A percentile compares a stretch with the other conserved stretches of the same genome.
Evolutionary conservation across 1,140 invertebrate species (phyloP).

Genomic region (Drosophila pachea): DNA sequence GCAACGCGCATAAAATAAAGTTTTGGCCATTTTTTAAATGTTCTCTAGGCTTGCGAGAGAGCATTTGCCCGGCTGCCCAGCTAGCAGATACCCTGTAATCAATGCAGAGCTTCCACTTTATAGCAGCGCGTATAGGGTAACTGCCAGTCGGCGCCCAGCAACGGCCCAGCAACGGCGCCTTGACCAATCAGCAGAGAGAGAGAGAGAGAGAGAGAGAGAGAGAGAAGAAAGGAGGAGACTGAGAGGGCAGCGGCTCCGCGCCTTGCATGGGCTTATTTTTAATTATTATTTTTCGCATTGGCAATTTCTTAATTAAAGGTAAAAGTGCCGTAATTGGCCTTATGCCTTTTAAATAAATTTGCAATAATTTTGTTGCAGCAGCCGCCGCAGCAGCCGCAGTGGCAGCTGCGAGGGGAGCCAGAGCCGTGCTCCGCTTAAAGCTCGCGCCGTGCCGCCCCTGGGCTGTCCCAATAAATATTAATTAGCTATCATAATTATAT

Average conservation of each 20-base stretch:
- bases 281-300: slow-evolving; percentile 75
- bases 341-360: slow-evolving; percentile 70
- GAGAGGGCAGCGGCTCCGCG: no score
- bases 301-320: slow-evolving; percentile 70
- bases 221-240: no score
- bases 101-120: no score
- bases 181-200: slow-evolving; percentile 25
- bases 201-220: background rate
- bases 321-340: slow-evolving; percentile 57
- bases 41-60: background rate
- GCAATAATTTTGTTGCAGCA: slow-evolving; percentile 57
- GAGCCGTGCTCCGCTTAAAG: no score
- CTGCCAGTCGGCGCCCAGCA: background rate
- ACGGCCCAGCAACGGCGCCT: no score
- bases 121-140: background rate
- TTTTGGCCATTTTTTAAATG: slow-evolving; percentile 40
- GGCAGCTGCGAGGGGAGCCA: slow-evolving; percentile 1
- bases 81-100: slow-evolving; percentile 1
- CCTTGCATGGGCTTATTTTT: slow-evolving; percentile 60
- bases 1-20: slow-evolving; percentile 59
- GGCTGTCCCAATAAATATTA: slow-evolving; percentile 63
- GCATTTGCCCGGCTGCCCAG: background rate
- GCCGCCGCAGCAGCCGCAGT: slow-evolving; percentile 6
- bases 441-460: slow-evolving; percentile 11
- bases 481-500: slow-evolving; percentile 69